phyloP scores from a whole-genome alignment of 2,797 vertebrate genomes.

The Halcyon leucocephala region DNA sequence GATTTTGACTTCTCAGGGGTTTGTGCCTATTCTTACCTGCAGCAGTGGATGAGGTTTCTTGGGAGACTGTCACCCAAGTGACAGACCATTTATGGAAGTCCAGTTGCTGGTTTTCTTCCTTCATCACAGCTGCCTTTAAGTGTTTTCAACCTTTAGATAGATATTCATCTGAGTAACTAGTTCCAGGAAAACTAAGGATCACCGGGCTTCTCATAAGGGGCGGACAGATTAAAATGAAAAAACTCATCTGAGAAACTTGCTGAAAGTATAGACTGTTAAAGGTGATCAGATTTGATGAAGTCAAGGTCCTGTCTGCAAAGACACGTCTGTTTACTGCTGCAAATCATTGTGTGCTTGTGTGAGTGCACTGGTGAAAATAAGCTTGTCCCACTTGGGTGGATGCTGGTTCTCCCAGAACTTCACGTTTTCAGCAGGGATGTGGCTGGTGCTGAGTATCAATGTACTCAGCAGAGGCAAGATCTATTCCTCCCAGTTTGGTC shows the following conservation, averaged over 20 bases:
- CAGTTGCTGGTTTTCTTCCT: neutral
- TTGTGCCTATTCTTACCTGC: neutral
- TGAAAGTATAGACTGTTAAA: neutral
- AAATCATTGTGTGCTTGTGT: neutral
- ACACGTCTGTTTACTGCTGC: accelerated
- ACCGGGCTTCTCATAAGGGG: neutral
- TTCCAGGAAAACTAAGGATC: neutral
- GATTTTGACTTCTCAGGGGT: neutral
- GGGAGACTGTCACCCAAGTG: neutral
- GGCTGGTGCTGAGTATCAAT: neutral
- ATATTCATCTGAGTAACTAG: neutral
- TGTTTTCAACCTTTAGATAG: neutral
- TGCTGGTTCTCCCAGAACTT: neutral
- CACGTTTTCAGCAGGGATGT: neutral
- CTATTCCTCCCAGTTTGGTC: neutral
- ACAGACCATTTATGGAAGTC: neutral
- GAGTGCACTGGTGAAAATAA: neutral
- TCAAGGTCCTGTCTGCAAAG: neutral
- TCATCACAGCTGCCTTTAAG: neutral
- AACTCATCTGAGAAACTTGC: neutral
- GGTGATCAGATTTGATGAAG: neutral
- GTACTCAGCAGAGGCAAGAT: neutral
- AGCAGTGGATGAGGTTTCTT: neutral
- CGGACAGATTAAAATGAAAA: neutral
- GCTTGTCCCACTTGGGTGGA: neutral